A percentile compares a stretch with the other conserved stretches of the same genome.
These are phyloP conservation scores for Aleiodes testaceus DNA, from an alignment of 2,888 invertebrate species.

Conservation along the genomic window DNA sequence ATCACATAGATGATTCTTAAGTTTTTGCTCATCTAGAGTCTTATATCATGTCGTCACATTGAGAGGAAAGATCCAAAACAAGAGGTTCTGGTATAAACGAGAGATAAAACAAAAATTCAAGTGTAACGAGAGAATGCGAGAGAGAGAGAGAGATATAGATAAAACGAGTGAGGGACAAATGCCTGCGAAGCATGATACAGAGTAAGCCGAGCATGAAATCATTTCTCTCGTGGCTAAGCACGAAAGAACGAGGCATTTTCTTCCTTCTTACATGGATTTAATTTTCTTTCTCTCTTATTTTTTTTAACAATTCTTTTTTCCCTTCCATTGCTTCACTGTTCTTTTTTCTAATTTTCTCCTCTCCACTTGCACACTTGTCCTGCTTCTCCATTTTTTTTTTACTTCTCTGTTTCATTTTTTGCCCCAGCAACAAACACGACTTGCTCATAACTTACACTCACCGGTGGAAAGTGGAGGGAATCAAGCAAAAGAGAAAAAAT, in stretches of 20 bases:
- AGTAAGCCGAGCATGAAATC: slow-evolving; percentile 69
- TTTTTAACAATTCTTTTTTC: slow-evolving; percentile 24
- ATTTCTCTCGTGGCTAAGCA: slow-evolving; percentile 70
- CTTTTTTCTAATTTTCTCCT: slow-evolving; percentile 35
- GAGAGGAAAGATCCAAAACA: slow-evolving; percentile 23
- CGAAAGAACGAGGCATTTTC: slow-evolving; percentile 58
- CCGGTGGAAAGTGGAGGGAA: not conserved
- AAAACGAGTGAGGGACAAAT: slow-evolving; percentile 17
- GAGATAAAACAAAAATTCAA: slow-evolving; percentile 7
- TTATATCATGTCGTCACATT: slow-evolving; percentile 21
- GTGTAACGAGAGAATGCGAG: slow-evolving; percentile 40
- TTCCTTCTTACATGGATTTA: slow-evolving; percentile 22
- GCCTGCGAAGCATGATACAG: slow-evolving; percentile 62
- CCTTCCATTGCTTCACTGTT: slow-evolving; percentile 39
- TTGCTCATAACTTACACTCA: slow-evolving; percentile 19
- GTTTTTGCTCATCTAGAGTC: slow-evolving; percentile 3
- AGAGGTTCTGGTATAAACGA: slow-evolving; percentile 7
- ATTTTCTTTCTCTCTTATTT: slow-evolving; percentile 55
- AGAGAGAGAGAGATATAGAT: slow-evolving; percentile 37
- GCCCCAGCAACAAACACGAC: slow-evolving; percentile 33
- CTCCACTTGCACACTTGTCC: slow-evolving; percentile 40
- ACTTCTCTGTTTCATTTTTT: slow-evolving; percentile 5
- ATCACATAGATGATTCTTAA: slow-evolving; percentile 9
- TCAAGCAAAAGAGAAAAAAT: not conserved
- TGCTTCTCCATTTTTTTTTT: slow-evolving; percentile 12